Conservation (phyloP, 37 sponge, comb jelly and placozoan species). For the Spongia lamella region DNA sequence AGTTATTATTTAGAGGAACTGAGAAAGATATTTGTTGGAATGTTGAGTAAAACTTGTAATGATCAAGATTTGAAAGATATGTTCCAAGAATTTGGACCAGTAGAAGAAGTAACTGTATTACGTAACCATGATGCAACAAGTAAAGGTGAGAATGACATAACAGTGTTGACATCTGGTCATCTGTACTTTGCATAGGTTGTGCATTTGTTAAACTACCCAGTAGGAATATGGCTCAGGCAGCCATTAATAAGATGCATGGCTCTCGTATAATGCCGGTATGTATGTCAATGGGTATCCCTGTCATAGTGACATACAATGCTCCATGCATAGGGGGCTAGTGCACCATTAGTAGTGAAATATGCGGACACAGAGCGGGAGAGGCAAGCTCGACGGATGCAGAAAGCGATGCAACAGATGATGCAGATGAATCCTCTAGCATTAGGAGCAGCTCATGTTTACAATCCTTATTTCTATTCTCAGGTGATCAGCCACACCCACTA, state of each 20-base stretch:
- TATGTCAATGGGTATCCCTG: background rate
- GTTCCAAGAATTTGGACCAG: slow-evolving; percentile 84
- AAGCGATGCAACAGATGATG: slow-evolving; percentile 77
- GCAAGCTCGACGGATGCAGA: slow-evolving; percentile 78
- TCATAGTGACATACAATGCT: background rate
- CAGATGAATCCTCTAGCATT: slow-evolving; percentile 64
- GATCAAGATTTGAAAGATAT: slow-evolving; percentile 82
- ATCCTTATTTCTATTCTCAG: slow-evolving; percentile 53
- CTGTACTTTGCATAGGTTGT: slow-evolving; percentile 50
- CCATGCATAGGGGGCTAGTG: slow-evolving; percentile 63
- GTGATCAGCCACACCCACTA: slow-evolving; percentile 21
- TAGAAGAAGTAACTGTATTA: slow-evolving; percentile 94
- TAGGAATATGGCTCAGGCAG: slow-evolving; percentile 81
- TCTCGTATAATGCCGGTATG: slow-evolving; percentile 87
- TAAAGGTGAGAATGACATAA: slow-evolving; percentile 47
- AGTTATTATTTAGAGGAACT: slow-evolving; percentile 75
- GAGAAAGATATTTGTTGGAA: slow-evolving; percentile 97
- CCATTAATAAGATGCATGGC: slow-evolving; percentile 92
- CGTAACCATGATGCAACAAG: slow-evolving; percentile 76
- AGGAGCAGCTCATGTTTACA: slow-evolving; percentile 23
- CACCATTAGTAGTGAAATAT: slow-evolving; percentile 89
- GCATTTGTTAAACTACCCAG: slow-evolving; percentile 89
- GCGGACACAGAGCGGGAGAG: slow-evolving; percentile 93
- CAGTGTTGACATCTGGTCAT: background rate
- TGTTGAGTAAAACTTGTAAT: slow-evolving; percentile 82